Percentiles rank a stretch among this genome's conserved stretches.
These are phyloP conservation scores for Himalopsyche tibetana DNA, from an alignment of 2,888 invertebrate species.

Conservation along the genomic window DNA sequence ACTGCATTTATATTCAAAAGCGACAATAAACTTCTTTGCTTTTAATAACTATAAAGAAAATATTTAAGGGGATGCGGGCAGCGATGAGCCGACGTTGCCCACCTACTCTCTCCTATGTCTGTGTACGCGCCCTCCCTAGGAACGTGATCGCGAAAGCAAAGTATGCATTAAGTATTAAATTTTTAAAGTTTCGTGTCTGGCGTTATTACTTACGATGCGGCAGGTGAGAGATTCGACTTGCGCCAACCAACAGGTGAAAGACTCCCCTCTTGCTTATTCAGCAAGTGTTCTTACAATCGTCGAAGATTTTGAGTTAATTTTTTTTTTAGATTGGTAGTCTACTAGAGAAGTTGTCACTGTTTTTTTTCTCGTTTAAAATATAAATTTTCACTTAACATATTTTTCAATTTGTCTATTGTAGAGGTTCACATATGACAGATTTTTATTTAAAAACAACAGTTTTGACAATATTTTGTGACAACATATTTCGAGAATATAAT, in stretches of 20 bases:
- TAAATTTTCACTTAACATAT: too few relatives aligned
- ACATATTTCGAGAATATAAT: too few relatives aligned
- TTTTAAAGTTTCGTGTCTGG: slow-evolving; percentile 52
- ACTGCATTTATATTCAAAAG: slow-evolving; percentile 58
- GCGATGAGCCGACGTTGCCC: neutral
- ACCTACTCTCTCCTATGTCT: slow-evolving; percentile 45
- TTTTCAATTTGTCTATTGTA: too few relatives aligned
- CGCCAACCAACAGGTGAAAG: slow-evolving; percentile 41
- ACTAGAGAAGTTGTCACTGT: neutral
- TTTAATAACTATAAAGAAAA: slow-evolving; percentile 60
- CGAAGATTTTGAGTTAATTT: slow-evolving; percentile 44
- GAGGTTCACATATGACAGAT: too few relatives aligned
- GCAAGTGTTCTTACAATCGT: slow-evolving; percentile 28
- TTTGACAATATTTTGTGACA: too few relatives aligned
- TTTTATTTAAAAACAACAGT: too few relatives aligned
- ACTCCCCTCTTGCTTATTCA: slow-evolving; percentile 28
- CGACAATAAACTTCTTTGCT: slow-evolving; percentile 61
- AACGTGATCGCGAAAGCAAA: slow-evolving; percentile 63
- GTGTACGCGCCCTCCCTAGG: slow-evolving; percentile 52
- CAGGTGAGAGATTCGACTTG: slow-evolving; percentile 35
- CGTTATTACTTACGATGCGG: slow-evolving; percentile 35
- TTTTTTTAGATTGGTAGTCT: neutral
- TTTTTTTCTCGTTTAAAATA: neutral
- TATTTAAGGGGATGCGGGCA: slow-evolving; percentile 37
- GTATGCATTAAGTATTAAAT: slow-evolving; percentile 56